Evolutionary conservation across 2,888 invertebrate species (phyloP), one percentile per base, ranked within the genome.

Genomic region (Drosophila mimica): DNA sequence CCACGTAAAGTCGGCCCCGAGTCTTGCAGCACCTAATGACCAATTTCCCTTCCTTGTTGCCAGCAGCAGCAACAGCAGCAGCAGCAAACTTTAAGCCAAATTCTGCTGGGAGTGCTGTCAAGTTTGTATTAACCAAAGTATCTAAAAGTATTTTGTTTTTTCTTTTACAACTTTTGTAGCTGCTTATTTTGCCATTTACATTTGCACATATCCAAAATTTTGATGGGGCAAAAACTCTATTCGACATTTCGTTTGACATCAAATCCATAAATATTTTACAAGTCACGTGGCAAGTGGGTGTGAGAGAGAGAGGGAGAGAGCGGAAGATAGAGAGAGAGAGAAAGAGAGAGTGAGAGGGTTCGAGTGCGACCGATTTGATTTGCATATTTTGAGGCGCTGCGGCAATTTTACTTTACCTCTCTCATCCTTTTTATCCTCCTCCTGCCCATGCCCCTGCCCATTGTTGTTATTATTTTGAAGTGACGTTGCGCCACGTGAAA

Each of bases 1-100:
- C 80, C 75, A 82, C 85, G 89, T 82, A 70, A 87, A 84, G 76
- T 65, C 66, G 70, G 67, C 51, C 28, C 54, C 25, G 67, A 70
- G 70, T 76, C 73, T 70, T 63, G 38, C 53, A 53, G 66, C 82
- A 75, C 78, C 82, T 91, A 91, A 91, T 91, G 90, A 89, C 84
- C 83, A 91, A 89, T 91, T 91, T 89, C 83, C 89, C 75, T 57
- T 51, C 46, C 46, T 25, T 46, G 46, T 46, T 46, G 15, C 46
- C 46, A 46, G 38, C 17, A 36, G 54, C 53, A 17, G 51, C 4
- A 31, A 4, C 30, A 53, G 33, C 13, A 60, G 59, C 20, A 48
- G 69, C n/a, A 56, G 31, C 33, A 68, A 73, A 71, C 71, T 81
- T 70, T 51, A 68, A 76, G 61, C 52, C 38, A 51, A 66, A 70